Evolutionary conservation across 2,888 invertebrate species (phyloP), one percentile per base, ranked within the genome.

Genomic region (Spodoptera littoralis): DNA sequence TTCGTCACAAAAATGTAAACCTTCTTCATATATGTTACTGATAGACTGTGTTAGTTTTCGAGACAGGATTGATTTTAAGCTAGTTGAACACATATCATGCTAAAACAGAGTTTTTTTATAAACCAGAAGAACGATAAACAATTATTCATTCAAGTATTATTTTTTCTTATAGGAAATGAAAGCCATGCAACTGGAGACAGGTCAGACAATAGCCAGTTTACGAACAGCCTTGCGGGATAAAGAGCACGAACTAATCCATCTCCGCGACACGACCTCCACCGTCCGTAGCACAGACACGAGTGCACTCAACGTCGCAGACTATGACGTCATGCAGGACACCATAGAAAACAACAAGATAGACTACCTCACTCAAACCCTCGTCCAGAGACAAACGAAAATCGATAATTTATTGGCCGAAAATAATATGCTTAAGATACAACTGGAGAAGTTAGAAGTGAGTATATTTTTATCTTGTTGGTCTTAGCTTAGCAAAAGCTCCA

Each of bases 321-420:
- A 92, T 77, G 92, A 88, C 72, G 83, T 85, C 65, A 84, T 77
- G 27, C 86, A 87, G 42, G 86, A 86, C 18, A 76, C 79, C 69
- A 85, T 90, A 75, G 91, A 92, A 44, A 86, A 82, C 18, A 90
- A 92, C 18, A 92, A 92, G 77, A 89, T 96, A 11, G 94, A 95
- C 51, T 92, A 95, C 1, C 92, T 98, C 13, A 98, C 98, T 0
- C 97, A 98, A 84, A 97, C 97, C 49, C 92, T 99, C 43, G 97
- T 98, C 60, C 96, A 97, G 83, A 98, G 98, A 85, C 99, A 99
- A 90, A 97, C 96, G 48, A 96, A 96, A 75, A 93, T 99, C n/a
- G 98, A 99, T 86, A 95, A 96, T 22, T 93, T 98, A 47, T 96
- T 98, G 59, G 97, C 97, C 0, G 98, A 98, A 83, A 96, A 98